Evolutionary conservation across 2,113 vertebrate genomes (phyloP).

Genomic region (Heterotis niloticus): DNA sequence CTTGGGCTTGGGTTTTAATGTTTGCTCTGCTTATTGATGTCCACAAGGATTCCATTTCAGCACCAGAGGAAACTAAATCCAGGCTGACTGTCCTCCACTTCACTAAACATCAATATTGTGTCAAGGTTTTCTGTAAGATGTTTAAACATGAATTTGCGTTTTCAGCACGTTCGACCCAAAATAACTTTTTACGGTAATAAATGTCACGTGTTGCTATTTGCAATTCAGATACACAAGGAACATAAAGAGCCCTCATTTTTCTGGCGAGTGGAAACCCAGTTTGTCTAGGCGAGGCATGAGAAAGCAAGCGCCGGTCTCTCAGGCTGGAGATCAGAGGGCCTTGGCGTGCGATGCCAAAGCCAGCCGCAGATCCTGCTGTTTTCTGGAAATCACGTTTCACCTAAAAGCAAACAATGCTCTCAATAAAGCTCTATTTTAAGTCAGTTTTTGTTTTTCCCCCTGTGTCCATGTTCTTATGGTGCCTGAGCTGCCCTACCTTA

Average conservation of each 20-base stretch:
- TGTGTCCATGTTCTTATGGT: neutral
- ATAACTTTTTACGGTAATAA: constrained; percentile 3
- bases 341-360: neutral
- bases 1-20: neutral
- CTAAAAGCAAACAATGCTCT: neutral
- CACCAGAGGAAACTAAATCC: neutral
- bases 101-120: neutral
- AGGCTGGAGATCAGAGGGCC: neutral
- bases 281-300: neutral
- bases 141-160: neutral
- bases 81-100: neutral
- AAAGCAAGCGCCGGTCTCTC: neutral
- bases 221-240: neutral
- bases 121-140: neutral
- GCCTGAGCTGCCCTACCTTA: neutral
- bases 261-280: constrained; percentile 18
- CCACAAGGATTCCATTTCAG: neutral
- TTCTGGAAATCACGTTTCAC: constrained; percentile 19
- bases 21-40: neutral
- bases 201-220: neutral
- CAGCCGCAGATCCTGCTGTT: neutral
- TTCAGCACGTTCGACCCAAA: neutral
- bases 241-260: neutral
- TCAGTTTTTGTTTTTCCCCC: too few relatives aligned
- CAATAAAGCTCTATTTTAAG: constrained; percentile 11